These are phyloP conservation scores for Amphimallon solstitiale DNA, from an alignment of 2,888 invertebrate genomes.

Conservation along the genomic window DNA sequence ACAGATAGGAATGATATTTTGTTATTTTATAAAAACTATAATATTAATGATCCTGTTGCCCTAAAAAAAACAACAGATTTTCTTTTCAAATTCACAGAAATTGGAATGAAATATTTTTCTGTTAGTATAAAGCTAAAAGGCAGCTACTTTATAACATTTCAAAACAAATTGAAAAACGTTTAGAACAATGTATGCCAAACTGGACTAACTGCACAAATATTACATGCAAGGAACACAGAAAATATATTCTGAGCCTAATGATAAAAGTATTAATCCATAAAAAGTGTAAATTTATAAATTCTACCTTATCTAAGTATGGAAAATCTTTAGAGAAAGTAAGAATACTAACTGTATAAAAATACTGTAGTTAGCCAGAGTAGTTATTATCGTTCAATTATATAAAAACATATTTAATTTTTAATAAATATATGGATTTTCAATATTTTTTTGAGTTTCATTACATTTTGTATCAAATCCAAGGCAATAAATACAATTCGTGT, in stretches of 20 bases:
- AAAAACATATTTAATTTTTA: no score
- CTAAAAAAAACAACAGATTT: constrained; percentile 2
- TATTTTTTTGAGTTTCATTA: no score
- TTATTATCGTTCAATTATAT: no score
- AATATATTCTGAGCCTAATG: constrained; percentile 9
- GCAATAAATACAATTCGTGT: no score
- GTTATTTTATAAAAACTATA: constrained; percentile 43
- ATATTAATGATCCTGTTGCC: constrained; percentile 20
- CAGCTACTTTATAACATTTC: constrained; percentile 2
- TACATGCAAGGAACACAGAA: background rate
- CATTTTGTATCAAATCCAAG: no score
- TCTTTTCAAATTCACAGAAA: background rate
- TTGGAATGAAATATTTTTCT: background rate
- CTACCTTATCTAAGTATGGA: no score
- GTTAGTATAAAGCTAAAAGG: background rate
- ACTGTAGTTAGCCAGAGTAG: no score
- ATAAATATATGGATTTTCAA: no score
- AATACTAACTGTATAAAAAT: no score
- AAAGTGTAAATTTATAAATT: constrained; percentile 14
- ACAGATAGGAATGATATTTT: constrained; percentile 42
- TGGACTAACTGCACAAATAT: background rate
- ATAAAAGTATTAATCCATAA: constrained; percentile 7
- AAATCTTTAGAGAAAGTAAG: no score
- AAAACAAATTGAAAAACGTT: background rate
- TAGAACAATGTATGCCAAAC: background rate